These are phyloP conservation scores for Rhagologus leucostigma DNA, from an alignment of 2,113 vertebrate species.

Conservation along the genomic window DNA sequence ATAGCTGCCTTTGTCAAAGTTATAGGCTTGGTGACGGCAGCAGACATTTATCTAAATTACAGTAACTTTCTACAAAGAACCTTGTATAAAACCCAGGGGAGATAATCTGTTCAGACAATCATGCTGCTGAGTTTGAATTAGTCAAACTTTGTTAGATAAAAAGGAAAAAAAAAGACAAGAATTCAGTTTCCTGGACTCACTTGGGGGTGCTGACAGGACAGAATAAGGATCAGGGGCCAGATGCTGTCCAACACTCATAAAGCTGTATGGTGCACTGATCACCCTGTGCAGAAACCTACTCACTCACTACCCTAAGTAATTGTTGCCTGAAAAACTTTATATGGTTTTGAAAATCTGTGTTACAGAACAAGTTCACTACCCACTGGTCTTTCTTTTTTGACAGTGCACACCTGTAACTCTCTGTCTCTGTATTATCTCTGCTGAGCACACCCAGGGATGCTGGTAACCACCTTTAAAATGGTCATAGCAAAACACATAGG, in stretches of 20 bases:
- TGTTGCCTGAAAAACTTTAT: not conserved
- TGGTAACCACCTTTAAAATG: not conserved
- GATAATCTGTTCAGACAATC: not conserved
- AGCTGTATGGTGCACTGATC: rapidly evolving
- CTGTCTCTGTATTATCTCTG: not conserved
- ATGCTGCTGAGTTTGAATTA: not conserved
- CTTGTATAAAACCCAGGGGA: not conserved
- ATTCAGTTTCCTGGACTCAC: not conserved
- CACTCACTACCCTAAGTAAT: not conserved
- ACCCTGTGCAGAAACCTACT: not conserved
- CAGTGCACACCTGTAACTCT: rapidly evolving
- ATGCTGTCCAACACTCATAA: not conserved
- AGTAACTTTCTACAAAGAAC: not conserved
- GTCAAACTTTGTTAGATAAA: not conserved
- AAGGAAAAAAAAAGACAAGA: not conserved
- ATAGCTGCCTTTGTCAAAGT: slow-evolving; percentile 25
- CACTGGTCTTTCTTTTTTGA: not conserved
- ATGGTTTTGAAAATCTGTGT: not conserved
- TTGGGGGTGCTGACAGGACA: not conserved
- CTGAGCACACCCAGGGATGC: not conserved
- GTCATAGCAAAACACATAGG: rapidly evolving
- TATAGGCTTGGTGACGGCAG: not conserved
- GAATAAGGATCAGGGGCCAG: not conserved
- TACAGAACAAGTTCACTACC: not conserved
- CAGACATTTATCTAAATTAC: not conserved